Base-by-base conservation (phyloP, 2,888 invertebrate genomes). In the Acanthosoma haemorrhoidale region DNA sequence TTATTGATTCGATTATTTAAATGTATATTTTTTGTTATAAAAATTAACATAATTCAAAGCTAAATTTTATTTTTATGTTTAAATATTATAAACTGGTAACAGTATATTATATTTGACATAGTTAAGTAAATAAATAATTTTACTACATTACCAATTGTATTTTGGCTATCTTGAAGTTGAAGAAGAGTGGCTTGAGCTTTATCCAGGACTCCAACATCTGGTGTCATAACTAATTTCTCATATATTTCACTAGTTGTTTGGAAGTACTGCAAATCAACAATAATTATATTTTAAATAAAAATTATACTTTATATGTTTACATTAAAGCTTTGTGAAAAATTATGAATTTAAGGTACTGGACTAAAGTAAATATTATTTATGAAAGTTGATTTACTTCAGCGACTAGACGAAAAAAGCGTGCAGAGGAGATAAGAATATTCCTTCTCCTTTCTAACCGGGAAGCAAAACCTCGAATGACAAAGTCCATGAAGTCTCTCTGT, bases 401-500 rank as follows among this genome's bases (percentile, higher is more conserved):
- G 51, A 90, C 87, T 57, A 90, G 82, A 31, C 90, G 84, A 78
- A 89, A 90, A 80, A 91, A 91, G 75, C 89, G 81, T 75, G 88
- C 82, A 11, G 91, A 90, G 13, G 88, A 89, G 73, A 89, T 88
- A 38, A 91, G 81, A 57, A 91, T 83, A 77, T 89, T 90, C 71
- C 90, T 82, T 41, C 92, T 81, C 41, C 88, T 83, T 77, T 91
- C 90, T 69, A 91, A 81, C 13, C 91, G 82, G 32, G 86, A 85
- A 0, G 90, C 90, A 78, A 91, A 91, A 76, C 88, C 89, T 70
- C 89, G 84, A 76, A 89, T 90, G 0, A 91, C 88, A 72, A 89
- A 90, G 80, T 91, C 89, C 89, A 92, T 91, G 78, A 91, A 91
- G 77, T 91, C 90, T 73, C 87, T 83, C 76, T 90, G 89, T 1